Evolutionary conservation across 2,888 invertebrate genomes (phyloP).

Genomic region (Drosophila meridionalis): DNA sequence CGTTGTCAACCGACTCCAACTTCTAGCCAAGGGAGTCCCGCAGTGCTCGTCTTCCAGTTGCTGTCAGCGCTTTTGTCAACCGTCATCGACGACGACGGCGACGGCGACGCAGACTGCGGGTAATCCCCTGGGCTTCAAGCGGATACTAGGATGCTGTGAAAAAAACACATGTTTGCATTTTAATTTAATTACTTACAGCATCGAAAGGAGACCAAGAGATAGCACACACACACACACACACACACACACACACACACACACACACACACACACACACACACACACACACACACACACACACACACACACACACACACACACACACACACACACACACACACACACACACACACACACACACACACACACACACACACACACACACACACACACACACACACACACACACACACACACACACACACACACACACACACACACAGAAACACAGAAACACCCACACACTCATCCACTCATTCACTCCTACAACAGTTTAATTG

Average conservation of each 20-base stretch:
- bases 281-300: too few relatives aligned
- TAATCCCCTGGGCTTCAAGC: slow-evolving; percentile 64
- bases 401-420: slow-evolving; percentile 1
- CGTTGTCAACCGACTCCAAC: slow-evolving; percentile 61
- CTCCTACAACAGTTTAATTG: slow-evolving; percentile 67
- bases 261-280: too few relatives aligned
- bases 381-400: too few relatives aligned
- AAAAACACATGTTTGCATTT: slow-evolving; percentile 79
- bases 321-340: slow-evolving; percentile 4
- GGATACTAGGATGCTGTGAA: slow-evolving; percentile 48
- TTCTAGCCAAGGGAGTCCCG: slow-evolving; percentile 10
- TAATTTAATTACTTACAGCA: slow-evolving; percentile 80
- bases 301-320: neutral
- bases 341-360: neutral
- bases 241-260: slow-evolving; percentile 1
- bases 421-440: neutral
- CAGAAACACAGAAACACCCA: neutral
- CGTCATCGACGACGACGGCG: slow-evolving; percentile 42
- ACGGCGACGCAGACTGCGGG: slow-evolving; percentile 39
- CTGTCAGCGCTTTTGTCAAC: slow-evolving; percentile 78
- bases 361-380: slow-evolving; percentile 2
- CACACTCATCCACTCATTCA: slow-evolving; percentile 30
- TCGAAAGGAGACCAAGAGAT: slow-evolving; percentile 40
- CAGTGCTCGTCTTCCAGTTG: slow-evolving; percentile 32
- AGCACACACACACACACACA: neutral